Evolutionary conservation across 2,888 invertebrate genomes (phyloP), one percentile per base, ranked within the genome.

Genomic region (Scaptomyza polygonia): DNA sequence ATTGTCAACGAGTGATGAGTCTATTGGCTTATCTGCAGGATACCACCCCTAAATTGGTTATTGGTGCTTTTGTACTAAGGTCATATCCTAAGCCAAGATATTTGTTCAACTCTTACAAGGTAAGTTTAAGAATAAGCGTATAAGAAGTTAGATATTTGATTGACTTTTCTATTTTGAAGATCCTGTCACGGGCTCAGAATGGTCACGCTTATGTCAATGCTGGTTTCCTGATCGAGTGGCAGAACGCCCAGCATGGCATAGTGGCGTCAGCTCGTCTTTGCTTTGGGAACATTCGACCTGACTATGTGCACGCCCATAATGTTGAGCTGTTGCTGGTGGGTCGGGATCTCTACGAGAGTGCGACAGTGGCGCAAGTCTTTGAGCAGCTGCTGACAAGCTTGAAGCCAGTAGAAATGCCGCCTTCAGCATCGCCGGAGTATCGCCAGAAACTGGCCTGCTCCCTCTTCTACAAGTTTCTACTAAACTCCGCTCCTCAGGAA

Each of bases 141-240:
- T 6, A 1, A 14, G 3, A 0, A 4, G 5, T 8, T 8, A 34
- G 12, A 6, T 27, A 18, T 11, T 9, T 11, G 9, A n/a, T 25
- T 25, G 30, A 39, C 39, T 1, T 6, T 0, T 0, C 5, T 18
- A 30, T 8, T 3, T 18, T 21, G n/a, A 25, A 89, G 96, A 94
- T 96, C 43, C 95, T 95, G 93, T 94, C 95, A 0, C 92, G 96
- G 66, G 94, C 95, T 0, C 95, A 95, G 91, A 96, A 96, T 82
- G 94, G 96, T 0, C 96, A 96, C 79, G 96, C 96, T 0, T 94
- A 95, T 63, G 95, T 96, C 0, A 96, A 96, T 86, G 95, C 95
- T 12, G 96, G 94, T 1, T 95, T 96, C 79, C 91, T 95, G 5
- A 93, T 95, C 53, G 93, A 94, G 89, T 81, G 81, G 81, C 61